Evolutionary conservation across 1,140 invertebrate genomes (phyloP).

Genomic region (Mylabris phalerata): DNA sequence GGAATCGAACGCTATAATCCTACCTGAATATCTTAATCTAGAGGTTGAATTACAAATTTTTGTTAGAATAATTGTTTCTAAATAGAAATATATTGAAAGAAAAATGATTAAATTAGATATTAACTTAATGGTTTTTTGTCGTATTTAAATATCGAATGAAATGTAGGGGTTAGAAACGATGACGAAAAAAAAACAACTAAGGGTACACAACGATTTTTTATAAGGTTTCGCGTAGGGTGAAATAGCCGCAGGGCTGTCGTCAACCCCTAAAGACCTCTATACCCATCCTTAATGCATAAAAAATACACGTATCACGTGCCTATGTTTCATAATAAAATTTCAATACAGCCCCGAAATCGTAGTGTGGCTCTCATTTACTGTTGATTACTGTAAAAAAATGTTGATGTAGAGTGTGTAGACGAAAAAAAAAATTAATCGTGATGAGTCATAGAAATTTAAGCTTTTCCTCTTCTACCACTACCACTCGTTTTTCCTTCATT

Average conservation of each 20-base stretch:
- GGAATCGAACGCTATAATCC: no score
- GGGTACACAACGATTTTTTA: constrained; percentile 7
- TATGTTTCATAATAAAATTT: constrained; percentile 10
- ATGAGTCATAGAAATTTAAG: constrained; percentile 3
- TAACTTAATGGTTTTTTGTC: background rate
- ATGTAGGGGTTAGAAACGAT: constrained; percentile 13
- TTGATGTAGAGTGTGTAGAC: background rate
- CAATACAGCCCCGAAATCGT: background rate
- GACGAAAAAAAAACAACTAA: constrained; percentile 17
- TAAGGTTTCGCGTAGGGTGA: constrained; percentile 19
- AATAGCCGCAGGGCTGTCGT: constrained; percentile 16
- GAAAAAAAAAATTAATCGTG: constrained; percentile 1
- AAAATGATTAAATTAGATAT: constrained; percentile 7
- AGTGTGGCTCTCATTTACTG: no score
- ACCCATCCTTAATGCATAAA: background rate
- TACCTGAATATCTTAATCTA: no score
- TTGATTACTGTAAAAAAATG: constrained; percentile 6
- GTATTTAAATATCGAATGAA: constrained; percentile 29
- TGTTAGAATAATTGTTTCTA: no score
- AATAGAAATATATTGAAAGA: background rate
- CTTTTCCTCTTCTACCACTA: background rate
- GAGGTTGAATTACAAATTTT: no score
- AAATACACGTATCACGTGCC: constrained; percentile 7
- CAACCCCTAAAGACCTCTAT: background rate
- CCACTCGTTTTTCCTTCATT: background rate